phyloP scores from a whole-genome alignment of 2,888 invertebrate genomes.

The Caenorhabditis imperialis region DNA sequence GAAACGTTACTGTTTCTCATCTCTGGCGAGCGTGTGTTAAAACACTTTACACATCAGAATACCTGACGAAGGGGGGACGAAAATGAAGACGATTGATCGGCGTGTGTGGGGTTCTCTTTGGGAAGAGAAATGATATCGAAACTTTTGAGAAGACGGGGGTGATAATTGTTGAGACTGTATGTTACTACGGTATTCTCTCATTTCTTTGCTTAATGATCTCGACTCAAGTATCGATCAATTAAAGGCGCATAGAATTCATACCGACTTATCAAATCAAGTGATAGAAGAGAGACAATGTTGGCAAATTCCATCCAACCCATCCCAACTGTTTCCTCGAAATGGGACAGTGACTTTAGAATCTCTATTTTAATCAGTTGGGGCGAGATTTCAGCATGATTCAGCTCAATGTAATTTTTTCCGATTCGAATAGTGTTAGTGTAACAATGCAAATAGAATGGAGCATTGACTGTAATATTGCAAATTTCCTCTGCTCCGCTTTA shows the following conservation, averaged over 20 bases:
- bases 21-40: constrained; percentile 14
- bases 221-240: constrained; percentile 47
- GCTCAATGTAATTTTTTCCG: no score
- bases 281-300: constrained; percentile 21
- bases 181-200: constrained; percentile 2
- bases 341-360: no score
- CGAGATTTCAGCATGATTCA: no score
- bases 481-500: no score
- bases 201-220: constrained; percentile 14
- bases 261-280: constrained; percentile 50
- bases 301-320: constrained; percentile 11
- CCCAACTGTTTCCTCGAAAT: no score
- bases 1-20: constrained; percentile 1
- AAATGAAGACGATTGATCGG: constrained; percentile 15
- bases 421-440: no score
- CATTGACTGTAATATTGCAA: no score
- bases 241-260: constrained; percentile 25
- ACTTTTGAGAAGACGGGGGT: constrained; percentile 21
- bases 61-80: constrained; percentile 16
- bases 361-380: no score
- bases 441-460: no score
- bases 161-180: constrained; percentile 29
- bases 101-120: neutral
- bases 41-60: constrained; percentile 47
- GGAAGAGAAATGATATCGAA: constrained; percentile 15